These are phyloP conservation scores for Sylvietta virens DNA, from an alignment of 2,113 vertebrate species.

Conservation along the genomic window DNA sequence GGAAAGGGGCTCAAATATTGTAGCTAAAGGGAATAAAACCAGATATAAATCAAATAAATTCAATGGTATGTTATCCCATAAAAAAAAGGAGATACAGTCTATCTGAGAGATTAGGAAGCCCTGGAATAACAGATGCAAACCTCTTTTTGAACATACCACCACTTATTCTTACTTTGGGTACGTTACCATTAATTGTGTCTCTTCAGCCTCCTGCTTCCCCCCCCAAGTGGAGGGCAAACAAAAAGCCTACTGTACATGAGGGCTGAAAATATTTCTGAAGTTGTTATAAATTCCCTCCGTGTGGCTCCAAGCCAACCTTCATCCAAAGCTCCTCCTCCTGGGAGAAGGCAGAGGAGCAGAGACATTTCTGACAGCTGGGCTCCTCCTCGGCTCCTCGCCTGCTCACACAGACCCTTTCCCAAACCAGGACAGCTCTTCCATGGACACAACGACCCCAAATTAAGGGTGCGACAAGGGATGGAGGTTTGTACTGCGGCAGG, in stretches of 20 bases:
- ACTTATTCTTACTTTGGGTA: constrained; percentile 13
- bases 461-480: background rate
- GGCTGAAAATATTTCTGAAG: constrained; percentile 35
- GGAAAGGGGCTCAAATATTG: background rate
- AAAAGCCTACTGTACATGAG: background rate
- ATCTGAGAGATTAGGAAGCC: constrained; percentile 54
- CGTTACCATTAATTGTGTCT: background rate
- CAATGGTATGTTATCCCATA: background rate
- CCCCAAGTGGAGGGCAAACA: background rate
- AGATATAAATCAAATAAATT: constrained; percentile 17
- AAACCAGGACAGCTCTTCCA: background rate
- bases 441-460: background rate
- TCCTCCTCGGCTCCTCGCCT: background rate
- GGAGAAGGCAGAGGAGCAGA: constrained; percentile 34
- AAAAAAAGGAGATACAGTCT: background rate
- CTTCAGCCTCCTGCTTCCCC: background rate
- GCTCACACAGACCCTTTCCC: background rate
- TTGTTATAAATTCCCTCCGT: background rate
- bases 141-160: constrained; percentile 1
- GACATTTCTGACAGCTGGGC: background rate
- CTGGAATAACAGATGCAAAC: constrained; percentile 37
- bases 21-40: constrained; percentile 27
- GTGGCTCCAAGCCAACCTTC: constrained; percentile 46
- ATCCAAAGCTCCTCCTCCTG: constrained; percentile 53
- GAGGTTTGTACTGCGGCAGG: background rate